phyloP scores from a whole-genome alignment of 1,140 invertebrate species.

The Drosophila cardini region DNA sequence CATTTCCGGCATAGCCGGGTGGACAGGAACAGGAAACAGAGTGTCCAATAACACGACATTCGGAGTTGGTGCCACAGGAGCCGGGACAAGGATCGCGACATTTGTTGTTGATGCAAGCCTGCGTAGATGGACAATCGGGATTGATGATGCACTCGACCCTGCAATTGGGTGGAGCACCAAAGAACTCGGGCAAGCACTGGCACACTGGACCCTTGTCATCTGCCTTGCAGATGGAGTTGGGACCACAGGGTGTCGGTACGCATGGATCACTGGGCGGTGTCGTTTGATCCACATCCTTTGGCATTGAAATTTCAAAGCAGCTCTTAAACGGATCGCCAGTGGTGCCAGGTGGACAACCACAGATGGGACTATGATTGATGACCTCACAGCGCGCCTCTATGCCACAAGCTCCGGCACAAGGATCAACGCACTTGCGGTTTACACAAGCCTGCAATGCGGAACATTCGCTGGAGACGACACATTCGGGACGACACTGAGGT shows the following conservation, averaged over 20 bases:
- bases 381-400: conserved; percentile 93
- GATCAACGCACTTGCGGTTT: conserved; percentile 93
- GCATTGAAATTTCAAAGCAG: conserved; percentile 87
- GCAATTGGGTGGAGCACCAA: conserved; percentile 91
- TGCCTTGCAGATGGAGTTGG: conserved; percentile 88
- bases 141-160: conserved; percentile 90
- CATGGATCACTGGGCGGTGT: conserved; percentile 86
- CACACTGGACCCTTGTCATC: conserved; percentile 87
- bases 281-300: conserved; percentile 62
- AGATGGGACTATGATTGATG: conserved; percentile 93
- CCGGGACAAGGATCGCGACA: conserved; percentile 90
- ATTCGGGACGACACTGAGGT: conserved; percentile 92
- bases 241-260: conserved; percentile 89
- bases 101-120: conserved; percentile 90
- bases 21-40: conserved; percentile 90
- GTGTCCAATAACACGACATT: conserved; percentile 90
- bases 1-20: conserved; percentile 89
- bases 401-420: conserved; percentile 93
- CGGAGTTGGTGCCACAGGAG: conserved; percentile 90
- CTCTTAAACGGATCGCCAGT: conserved; percentile 94
- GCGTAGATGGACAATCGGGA: conserved; percentile 89
- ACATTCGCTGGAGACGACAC: conserved; percentile 93
- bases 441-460: conserved; percentile 91
- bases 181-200: conserved; percentile 88
- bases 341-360: conserved; percentile 91